These are phyloP conservation scores for Globodera ellingtonae DNA, from an alignment of 1,140 invertebrate genomes.

Conservation along the genomic window DNA sequence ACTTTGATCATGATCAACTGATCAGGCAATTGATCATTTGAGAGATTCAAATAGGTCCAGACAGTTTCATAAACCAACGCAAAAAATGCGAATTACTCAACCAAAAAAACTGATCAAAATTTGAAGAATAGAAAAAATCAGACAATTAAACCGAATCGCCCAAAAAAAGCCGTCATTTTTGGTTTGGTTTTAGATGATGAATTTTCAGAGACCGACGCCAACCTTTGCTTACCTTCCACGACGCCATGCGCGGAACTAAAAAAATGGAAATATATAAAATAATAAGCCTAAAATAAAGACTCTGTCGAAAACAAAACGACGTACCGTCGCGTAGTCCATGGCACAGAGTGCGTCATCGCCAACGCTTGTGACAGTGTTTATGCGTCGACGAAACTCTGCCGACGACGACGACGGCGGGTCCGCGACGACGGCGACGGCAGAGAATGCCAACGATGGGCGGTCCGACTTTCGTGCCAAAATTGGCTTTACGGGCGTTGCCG, in stretches of 20 bases:
- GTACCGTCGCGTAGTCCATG: constrained; percentile 12
- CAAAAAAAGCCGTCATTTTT: too few species aligned
- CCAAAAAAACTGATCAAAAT: too few species aligned
- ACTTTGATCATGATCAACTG: too few species aligned
- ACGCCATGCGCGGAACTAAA: constrained; percentile 28
- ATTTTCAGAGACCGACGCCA: neutral
- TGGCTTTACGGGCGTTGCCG: neutral
- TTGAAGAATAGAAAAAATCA: too few species aligned
- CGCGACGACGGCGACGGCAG: neutral
- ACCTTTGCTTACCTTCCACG: constrained; percentile 11
- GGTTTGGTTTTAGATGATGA: too few species aligned
- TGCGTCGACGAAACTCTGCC: neutral
- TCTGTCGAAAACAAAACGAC: neutral
- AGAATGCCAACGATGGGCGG: neutral
- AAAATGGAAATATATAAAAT: neutral
- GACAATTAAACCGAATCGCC: too few species aligned
- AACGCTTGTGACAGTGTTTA: neutral
- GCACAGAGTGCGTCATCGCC: neutral
- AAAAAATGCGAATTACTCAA: too few species aligned
- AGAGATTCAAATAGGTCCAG: too few species aligned
- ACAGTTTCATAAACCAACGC: too few species aligned
- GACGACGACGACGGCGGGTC: neutral
- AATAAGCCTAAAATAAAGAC: too few species aligned
- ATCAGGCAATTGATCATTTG: too few species aligned
- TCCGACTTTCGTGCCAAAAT: neutral